phyloP scores from a whole-genome alignment of 2,113 vertebrate genomes.

The Junco hyemalis region DNA sequence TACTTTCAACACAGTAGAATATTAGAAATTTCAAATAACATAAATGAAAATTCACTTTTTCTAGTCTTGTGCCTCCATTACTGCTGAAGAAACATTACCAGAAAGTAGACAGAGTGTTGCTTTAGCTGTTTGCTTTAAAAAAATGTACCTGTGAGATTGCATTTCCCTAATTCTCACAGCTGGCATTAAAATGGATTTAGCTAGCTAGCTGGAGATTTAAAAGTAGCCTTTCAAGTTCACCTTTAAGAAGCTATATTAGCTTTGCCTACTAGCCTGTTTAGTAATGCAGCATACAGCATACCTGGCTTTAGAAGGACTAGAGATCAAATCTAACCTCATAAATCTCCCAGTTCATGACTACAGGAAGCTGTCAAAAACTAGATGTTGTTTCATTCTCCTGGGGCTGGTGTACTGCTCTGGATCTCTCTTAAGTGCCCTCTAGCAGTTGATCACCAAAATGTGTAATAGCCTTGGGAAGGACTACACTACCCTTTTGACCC shows the following conservation, averaged over 20 bases:
- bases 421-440: slow-evolving; percentile 43
- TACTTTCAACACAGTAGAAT: background rate
- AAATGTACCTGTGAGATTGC: slow-evolving; percentile 2
- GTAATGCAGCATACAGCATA: slow-evolving; percentile 42
- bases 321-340: slow-evolving; percentile 69
- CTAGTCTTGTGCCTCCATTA: background rate
- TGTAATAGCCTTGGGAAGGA: slow-evolving; percentile 38
- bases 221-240: slow-evolving; percentile 61
- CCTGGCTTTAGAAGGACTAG: slow-evolving; percentile 50
- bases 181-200: slow-evolving; percentile 26
- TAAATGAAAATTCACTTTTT: background rate
- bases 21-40: background rate
- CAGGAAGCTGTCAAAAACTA: slow-evolving; percentile 63
- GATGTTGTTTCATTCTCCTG: slow-evolving; percentile 56
- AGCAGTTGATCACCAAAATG: slow-evolving; percentile 57
- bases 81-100: background rate
- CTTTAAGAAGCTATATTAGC: slow-evolving; percentile 53
- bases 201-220: slow-evolving; percentile 34
- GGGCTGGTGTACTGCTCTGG: slow-evolving; percentile 1
- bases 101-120: background rate
- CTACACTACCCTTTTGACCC: slow-evolving; percentile 35
- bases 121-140: slow-evolving; percentile 25
- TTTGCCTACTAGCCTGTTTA: slow-evolving; percentile 40
- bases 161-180: slow-evolving; percentile 32
- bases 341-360: slow-evolving; percentile 64